Evolutionary conservation across 2,113 vertebrate genomes (phyloP).

Genomic region (Zosterops borbonicus): DNA sequence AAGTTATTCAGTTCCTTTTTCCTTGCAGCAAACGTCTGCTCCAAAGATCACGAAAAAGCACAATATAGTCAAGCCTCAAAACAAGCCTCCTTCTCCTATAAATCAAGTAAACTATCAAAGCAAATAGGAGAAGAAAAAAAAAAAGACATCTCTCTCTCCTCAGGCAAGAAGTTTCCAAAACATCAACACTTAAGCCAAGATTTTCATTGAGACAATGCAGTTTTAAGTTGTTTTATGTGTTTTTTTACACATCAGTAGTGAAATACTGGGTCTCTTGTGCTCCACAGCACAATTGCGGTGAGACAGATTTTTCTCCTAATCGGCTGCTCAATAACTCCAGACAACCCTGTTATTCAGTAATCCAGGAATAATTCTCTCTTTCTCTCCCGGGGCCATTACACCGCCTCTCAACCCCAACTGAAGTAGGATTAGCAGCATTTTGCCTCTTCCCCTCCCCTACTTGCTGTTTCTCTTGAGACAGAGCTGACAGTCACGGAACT

Average conservation of each 20-base stretch:
- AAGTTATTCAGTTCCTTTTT: neutral
- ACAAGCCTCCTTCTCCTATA: neutral
- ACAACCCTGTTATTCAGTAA: slow-evolving; percentile 34
- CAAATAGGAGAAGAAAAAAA: neutral
- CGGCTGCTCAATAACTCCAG: slow-evolving; percentile 17
- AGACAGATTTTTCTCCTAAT: slow-evolving; percentile 28
- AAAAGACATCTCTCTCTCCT: neutral
- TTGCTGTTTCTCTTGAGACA: neutral
- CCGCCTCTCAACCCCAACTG: slow-evolving; percentile 6
- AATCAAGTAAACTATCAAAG: slow-evolving; percentile 5
- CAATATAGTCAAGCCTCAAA: neutral
- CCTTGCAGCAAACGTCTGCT: neutral
- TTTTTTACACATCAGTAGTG: neutral
- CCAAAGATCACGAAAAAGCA: neutral
- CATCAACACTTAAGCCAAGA: neutral
- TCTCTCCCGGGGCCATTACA: neutral
- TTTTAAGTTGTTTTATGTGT: neutral
- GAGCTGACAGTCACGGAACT: neutral
- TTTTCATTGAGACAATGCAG: neutral
- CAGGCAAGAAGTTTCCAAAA: neutral
- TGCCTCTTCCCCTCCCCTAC: neutral
- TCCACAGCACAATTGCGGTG: neutral
- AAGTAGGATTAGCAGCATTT: slow-evolving; percentile 38
- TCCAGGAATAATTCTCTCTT: slow-evolving; percentile 32
- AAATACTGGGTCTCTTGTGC: neutral